Conservation (phyloP, 2,113 vertebrate genomes). For the Polyodon spathula region DNA sequence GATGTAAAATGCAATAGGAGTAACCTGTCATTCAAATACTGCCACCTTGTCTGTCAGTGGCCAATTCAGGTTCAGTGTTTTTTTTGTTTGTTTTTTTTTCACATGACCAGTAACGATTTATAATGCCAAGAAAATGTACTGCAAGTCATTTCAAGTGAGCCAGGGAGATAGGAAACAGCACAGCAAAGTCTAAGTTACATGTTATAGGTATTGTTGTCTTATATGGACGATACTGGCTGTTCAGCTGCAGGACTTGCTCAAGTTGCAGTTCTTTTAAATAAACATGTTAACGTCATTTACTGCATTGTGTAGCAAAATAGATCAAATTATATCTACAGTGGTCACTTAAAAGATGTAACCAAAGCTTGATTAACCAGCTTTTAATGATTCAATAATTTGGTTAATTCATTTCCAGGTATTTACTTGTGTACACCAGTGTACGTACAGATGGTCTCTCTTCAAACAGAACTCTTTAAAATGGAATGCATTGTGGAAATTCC, state of each 20-base stretch:
- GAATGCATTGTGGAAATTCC: not conserved
- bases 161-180: not conserved
- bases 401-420: slow-evolving; percentile 19
- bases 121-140: too few relatives aligned
- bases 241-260: not conserved
- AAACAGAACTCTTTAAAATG: not conserved
- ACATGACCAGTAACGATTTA: too few relatives aligned
- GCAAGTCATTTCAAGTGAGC: too few relatives aligned
- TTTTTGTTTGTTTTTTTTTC: too few relatives aligned
- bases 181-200: not conserved
- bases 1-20: too few relatives aligned
- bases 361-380: slow-evolving; percentile 7
- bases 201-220: not conserved
- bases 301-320: too few relatives aligned
- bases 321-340: not conserved
- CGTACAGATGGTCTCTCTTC: slow-evolving; percentile 9
- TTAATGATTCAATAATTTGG: slow-evolving; percentile 19
- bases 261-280: slow-evolving; percentile 10
- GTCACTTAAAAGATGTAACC: not conserved
- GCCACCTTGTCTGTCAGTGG: too few relatives aligned
- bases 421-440: not conserved
- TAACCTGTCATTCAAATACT: too few relatives aligned
- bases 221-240: not conserved
- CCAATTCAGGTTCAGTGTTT: too few relatives aligned
- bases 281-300: not conserved